Percentiles rank a stretch among this genome's conserved stretches.
Evolutionary conservation across 2,797 vertebrate species (phyloP).

Genomic region (Varecia variegata): DNA sequence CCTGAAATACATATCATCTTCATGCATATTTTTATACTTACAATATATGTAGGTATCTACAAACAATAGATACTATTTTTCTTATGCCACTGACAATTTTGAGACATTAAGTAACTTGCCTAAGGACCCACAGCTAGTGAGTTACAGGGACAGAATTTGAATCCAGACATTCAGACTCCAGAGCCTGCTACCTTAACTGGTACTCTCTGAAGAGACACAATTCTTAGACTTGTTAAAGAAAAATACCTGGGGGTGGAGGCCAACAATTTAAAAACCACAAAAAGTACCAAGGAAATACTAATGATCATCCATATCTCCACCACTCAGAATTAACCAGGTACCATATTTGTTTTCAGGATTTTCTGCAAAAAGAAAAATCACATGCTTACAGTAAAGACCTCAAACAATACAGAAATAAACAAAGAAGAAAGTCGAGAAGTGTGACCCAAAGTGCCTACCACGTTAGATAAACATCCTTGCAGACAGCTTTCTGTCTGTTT

Average conservation of each 20-base stretch:
- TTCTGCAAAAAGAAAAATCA: not conserved
- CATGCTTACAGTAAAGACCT: not conserved
- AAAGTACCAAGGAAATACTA: not conserved
- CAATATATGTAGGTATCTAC: not conserved
- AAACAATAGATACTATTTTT: not conserved
- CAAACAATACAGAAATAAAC: not conserved
- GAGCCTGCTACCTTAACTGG: not conserved
- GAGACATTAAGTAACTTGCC: not conserved
- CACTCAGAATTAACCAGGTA: not conserved
- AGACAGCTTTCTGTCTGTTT: not conserved
- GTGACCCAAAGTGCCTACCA: not conserved
- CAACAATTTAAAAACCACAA: not conserved
- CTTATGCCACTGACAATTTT: not conserved
- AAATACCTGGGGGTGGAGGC: not conserved
- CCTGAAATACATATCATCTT: not conserved
- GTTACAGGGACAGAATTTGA: slow-evolving; percentile 15
- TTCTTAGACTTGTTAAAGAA: slow-evolving; percentile 1
- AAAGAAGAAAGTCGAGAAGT: not conserved
- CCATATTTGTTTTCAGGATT: not conserved
- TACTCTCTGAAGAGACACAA: not conserved
- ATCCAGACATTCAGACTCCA: not conserved
- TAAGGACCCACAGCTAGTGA: not conserved
- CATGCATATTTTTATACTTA: not conserved
- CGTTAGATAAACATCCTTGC: not conserved
- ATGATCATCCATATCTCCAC: not conserved